Evolutionary conservation across 1,140 invertebrate species (phyloP), one percentile per base, ranked within the genome.

Genomic region (Orius insidiosus): DNA sequence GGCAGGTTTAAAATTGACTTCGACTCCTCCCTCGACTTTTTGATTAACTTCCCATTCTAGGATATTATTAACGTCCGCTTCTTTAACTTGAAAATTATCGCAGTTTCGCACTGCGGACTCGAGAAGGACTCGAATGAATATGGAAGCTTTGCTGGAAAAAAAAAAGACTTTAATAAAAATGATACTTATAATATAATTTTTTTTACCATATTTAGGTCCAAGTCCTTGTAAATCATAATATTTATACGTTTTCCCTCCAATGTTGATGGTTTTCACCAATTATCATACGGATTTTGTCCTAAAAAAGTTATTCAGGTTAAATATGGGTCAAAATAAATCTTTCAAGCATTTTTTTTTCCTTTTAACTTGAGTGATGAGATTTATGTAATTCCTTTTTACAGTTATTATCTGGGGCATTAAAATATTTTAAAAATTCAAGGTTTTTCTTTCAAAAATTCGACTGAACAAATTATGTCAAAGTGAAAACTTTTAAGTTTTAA

Each of bases 91-190:
- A 60, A 97, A 96, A 55, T 87, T 82, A 67, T 98, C 94, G 64
- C 93, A 98, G 67, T 94, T 93, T 46, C 95, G 68, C 1, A 98
- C 78, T 24, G 88, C 89, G 5, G 92, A 92, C 67, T 98, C 95
- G 54, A 98, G 65, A 1, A 98, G 67, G 5, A 97, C 80, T 58
- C 90, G 70, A 44, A 98, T 84, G 88, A 95, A 66, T 77, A 97
- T 1, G 95, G 95, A n/a, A 98, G 66, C 54, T 70, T 71, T 47
- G 75, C 81, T 81, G 58, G 8, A 69, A 68, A 52, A 54, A 42
- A 30, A 50, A 49, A 36, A 36, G 9, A n/a, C n/a, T n/a, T 36
- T 36, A 36, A 36, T 36, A 18, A 35, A 10, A 45, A 5, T 38
- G n/a, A 16, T 13, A 18, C 13, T 36, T 8, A 47, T 15, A 44